phyloP scores from a whole-genome alignment of 1,140 invertebrate genomes.

The Sipha flava region DNA sequence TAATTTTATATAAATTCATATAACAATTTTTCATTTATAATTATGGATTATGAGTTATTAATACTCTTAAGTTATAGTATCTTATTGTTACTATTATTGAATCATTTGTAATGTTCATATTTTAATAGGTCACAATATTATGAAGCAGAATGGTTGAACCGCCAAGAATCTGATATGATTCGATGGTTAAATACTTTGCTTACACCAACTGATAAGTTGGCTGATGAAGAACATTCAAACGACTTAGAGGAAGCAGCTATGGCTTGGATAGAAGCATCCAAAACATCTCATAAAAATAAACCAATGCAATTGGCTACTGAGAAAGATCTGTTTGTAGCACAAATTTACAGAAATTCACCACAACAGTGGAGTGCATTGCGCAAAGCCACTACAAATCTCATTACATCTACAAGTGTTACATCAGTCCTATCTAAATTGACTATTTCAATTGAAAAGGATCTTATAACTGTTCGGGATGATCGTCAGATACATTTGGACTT shows the following conservation, averaged over 20 bases:
- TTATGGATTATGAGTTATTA: no score
- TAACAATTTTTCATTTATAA: no score
- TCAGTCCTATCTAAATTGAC: conserved; percentile 53
- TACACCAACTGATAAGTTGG: conserved; percentile 62
- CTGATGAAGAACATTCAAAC: conserved; percentile 42
- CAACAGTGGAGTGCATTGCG: conserved; percentile 55
- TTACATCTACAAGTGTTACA: conserved; percentile 51
- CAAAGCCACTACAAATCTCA: conserved; percentile 53
- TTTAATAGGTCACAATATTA: conserved; percentile 32
- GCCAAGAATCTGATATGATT: conserved; percentile 71
- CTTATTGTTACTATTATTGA: no score
- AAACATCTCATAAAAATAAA: conserved; percentile 13
- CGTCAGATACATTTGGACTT: conserved; percentile 65
- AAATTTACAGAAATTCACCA: conserved; percentile 26
- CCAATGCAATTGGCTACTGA: conserved; percentile 19
- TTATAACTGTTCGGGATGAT: conserved; percentile 57
- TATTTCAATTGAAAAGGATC: conserved; percentile 55
- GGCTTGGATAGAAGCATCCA: conserved; percentile 22
- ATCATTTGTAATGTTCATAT: neutral
- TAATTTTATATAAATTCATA: no score
- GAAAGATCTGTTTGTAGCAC: conserved; percentile 21
- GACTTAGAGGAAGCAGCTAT: conserved; percentile 49
- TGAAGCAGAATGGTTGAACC: conserved; percentile 54
- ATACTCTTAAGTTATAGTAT: no score
- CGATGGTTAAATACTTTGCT: conserved; percentile 81